Percentiles rank a stretch among this genome's conserved stretches.
Evolutionary conservation across 2,888 invertebrate species (phyloP).

Genomic region (Brenthis daphne): DNA sequence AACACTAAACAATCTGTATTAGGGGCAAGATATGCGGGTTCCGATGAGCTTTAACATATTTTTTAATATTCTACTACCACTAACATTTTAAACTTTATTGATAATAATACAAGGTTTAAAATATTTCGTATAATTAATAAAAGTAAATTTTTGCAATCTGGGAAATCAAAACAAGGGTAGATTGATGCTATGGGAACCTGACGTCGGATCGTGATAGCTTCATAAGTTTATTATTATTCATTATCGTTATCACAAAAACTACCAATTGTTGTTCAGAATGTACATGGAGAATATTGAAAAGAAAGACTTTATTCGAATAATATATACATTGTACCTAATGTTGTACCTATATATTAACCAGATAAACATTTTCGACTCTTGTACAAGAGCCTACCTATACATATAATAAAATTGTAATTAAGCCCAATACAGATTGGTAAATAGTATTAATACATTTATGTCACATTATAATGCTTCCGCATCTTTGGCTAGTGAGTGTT

Average conservation of each 20-base stretch:
- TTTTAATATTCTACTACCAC: conserved; percentile 43
- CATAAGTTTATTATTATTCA: conserved; percentile 45
- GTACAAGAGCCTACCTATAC: no score
- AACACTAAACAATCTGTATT: conserved; percentile 54
- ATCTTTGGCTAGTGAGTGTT: neutral
- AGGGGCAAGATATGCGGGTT: conserved; percentile 71
- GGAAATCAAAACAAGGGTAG: conserved; percentile 72
- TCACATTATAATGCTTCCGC: conserved; percentile 25
- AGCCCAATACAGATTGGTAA: no score
- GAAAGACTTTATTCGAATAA: no score
- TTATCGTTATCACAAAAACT: conserved; percentile 25
- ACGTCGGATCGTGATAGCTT: conserved; percentile 58
- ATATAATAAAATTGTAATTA: no score
- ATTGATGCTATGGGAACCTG: conserved; percentile 73
- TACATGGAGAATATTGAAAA: neutral
- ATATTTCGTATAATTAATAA: conserved; percentile 22
- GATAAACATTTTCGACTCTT: no score
- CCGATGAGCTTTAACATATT: conserved; percentile 52
- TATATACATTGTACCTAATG: no score
- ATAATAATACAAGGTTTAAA: conserved; percentile 26
- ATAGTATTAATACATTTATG: conserved; percentile 19
- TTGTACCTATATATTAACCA: no score
- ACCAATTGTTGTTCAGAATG: neutral
- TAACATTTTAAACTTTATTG: conserved; percentile 43
- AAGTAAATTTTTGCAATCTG: conserved; percentile 59